These are phyloP conservation scores for Acrobasis repandana DNA, from an alignment of 2,888 invertebrate species.

Conservation along the genomic window DNA sequence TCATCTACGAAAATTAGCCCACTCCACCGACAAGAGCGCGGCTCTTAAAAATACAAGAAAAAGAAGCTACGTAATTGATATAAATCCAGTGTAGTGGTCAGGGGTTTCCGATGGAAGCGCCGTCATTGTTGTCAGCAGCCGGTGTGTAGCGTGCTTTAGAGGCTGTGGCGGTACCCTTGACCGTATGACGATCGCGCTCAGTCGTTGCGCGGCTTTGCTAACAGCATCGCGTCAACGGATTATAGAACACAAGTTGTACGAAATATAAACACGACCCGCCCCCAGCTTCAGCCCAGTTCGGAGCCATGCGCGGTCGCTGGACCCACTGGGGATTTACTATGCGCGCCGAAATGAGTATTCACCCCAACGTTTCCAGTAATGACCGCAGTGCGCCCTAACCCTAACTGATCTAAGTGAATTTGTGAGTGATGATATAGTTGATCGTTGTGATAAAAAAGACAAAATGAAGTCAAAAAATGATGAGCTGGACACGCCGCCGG, in stretches of 20 bases:
- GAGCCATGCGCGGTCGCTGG: constrained; percentile 56
- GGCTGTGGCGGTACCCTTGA: constrained; percentile 61
- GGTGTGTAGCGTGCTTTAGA: constrained; percentile 44
- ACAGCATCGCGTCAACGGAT: constrained; percentile 62
- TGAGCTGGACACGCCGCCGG: constrained; percentile 53
- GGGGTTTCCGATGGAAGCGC: not conserved
- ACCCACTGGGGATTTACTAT: constrained; percentile 25
- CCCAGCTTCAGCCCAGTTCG: constrained; percentile 45
- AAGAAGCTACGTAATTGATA: no score
- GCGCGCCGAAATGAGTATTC: constrained; percentile 23
- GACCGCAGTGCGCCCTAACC: not conserved
- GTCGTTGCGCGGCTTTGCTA: constrained; percentile 66
- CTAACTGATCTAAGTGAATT: constrained; percentile 7
- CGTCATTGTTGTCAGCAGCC: constrained; percentile 7
- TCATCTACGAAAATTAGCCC: not conserved
- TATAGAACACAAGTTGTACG: constrained; percentile 32
- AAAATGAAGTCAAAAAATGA: constrained; percentile 62
- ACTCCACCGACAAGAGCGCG: no score
- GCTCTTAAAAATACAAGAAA: no score
- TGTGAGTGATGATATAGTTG: constrained; percentile 39
- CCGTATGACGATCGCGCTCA: constrained; percentile 59
- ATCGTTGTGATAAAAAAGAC: constrained; percentile 42
- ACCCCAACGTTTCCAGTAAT: constrained; percentile 18
- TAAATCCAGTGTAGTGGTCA: not conserved
- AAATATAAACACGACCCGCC: constrained; percentile 48